Evolutionary conservation across 2,888 invertebrate species (phyloP).

Genomic region (Cataglyphis albicans): DNA sequence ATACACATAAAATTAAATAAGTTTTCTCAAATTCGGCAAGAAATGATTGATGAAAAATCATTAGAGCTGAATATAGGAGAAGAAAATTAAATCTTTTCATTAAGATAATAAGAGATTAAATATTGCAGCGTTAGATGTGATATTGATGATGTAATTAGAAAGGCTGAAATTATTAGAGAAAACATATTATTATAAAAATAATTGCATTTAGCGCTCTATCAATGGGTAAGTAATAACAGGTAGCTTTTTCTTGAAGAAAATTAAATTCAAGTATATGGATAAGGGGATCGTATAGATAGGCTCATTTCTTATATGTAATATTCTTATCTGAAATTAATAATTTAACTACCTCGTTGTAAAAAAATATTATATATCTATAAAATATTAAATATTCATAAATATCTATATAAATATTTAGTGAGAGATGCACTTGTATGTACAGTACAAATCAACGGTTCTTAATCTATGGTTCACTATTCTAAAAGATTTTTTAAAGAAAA

Average conservation of each 20-base stretch:
- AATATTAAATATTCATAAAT: background rate
- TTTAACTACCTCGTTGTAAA: slow-evolving; percentile 44
- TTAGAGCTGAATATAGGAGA: background rate
- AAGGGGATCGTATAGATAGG: background rate
- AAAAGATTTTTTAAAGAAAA: background rate
- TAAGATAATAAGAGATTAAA: background rate
- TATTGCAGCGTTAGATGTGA: background rate
- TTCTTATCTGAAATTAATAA: slow-evolving; percentile 20
- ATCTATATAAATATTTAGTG: background rate
- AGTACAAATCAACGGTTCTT: background rate
- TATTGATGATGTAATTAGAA: background rate
- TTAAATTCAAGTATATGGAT: background rate
- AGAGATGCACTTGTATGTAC: slow-evolving; percentile 32
- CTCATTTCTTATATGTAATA: slow-evolving; percentile 18
- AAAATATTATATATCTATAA: background rate
- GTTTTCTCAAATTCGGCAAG: background rate
- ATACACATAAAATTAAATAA: background rate
- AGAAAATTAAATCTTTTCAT: background rate
- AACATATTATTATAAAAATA: background rate
- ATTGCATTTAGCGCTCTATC: background rate
- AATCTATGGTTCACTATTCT: background rate
- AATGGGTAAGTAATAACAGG: background rate
- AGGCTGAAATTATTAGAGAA: background rate
- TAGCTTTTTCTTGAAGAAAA: slow-evolving; percentile 4
- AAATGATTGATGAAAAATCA: background rate